Base-by-base conservation (phyloP, 2,797 vertebrate genomes). In the Hippoglossus hippoglossus region DNA sequence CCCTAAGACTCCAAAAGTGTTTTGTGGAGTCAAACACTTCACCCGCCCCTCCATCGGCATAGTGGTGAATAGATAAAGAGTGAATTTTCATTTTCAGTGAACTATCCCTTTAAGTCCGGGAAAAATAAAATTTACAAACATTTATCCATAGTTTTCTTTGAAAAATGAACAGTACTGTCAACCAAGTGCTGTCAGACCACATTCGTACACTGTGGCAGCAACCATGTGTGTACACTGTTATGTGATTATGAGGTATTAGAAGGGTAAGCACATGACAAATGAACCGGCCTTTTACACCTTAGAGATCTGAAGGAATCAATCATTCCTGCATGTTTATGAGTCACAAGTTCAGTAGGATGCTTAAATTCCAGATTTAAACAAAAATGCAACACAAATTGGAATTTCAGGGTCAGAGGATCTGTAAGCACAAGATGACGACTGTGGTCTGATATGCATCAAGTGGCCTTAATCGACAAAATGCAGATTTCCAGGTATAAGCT, bases 141-240 rank as follows among this genome's bases (percentile, higher is more conserved):
- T 44, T 16, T 18, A 44, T 3, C 15, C 41, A 44, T 18, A 16
- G 5, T 18, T 44, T 41, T 18, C 41, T 15, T 16, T 44, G 15
- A 44, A 15, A 15, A 44, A 44, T 44, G 1, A 44, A 16, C 16
- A 18, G 41, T 39, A 11, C 71, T 49, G 55, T 78, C 82, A 84
- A 79, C 70, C 71, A 81, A 18, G 41, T 39, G 1, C 71, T 49
- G 55, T 78, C 82, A 84, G 80, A 79, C 70, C 55, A 10, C 64
- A 63, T 84, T 72, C 12, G 81, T 79, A 76, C 84, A 85, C 70
- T 16, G 67, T 67, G 67, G 36, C 36, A 39, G 12, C 36, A 39
- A 39, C 36, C 36, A 1, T 13, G 36, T 39, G 34, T 56, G 68
- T 49, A 25, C 64, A 47, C 57, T 63, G 56, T 71, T 63, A 67